A percentile compares a stretch with the other conserved stretches of the same genome.
These are phyloP conservation scores for Neoarius graeffei DNA, from an alignment of 2,113 vertebrate species.

Conservation along the genomic window DNA sequence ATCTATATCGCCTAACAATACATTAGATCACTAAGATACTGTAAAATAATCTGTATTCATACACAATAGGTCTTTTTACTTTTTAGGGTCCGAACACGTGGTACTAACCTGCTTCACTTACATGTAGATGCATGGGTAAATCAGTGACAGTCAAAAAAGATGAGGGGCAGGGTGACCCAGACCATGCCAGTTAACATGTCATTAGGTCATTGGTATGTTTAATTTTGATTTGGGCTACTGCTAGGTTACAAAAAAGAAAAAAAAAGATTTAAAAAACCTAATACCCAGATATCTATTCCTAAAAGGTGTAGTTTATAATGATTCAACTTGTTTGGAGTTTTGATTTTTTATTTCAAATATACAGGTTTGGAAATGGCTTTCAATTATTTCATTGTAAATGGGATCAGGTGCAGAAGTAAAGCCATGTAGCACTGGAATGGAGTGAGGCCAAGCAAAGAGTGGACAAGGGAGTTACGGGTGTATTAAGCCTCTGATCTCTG, in stretches of 20 bases:
- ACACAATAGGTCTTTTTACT: background rate
- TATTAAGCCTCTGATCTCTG: background rate
- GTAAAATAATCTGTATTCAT: background rate
- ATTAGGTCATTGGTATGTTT: background rate
- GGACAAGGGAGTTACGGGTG: background rate
- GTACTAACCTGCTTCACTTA: background rate
- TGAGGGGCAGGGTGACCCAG: conserved; percentile 2
- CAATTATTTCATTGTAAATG: background rate
- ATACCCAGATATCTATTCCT: background rate
- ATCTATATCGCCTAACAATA: background rate
- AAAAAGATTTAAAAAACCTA: no score
- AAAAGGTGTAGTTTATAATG: background rate
- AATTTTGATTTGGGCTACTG: background rate
- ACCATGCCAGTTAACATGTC: background rate
- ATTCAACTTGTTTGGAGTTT: background rate
- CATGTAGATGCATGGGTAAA: background rate
- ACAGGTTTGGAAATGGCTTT: background rate
- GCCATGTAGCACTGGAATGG: background rate
- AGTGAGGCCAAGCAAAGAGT: background rate
- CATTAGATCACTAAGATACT: background rate
- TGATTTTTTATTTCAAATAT: background rate
- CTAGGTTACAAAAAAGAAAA: background rate
- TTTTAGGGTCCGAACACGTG: background rate
- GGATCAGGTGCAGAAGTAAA: background rate
- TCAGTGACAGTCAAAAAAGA: background rate